Evolutionary conservation across 1,140 invertebrate species (phyloP).

Genomic region (Steinernema khuongi): DNA sequence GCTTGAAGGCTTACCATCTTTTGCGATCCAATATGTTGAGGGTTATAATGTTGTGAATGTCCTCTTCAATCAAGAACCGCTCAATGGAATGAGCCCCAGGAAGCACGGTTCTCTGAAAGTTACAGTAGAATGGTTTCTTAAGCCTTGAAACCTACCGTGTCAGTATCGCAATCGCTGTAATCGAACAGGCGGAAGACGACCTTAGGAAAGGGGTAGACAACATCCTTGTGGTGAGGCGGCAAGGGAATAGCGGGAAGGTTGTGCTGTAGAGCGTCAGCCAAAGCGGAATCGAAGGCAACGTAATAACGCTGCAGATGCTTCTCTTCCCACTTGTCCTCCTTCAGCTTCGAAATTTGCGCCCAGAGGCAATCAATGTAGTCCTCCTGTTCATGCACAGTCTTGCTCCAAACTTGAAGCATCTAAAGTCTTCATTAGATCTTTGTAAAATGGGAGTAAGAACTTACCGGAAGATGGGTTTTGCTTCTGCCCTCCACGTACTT

Average conservation of each 20-base stretch:
- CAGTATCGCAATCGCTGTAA: slow-evolving; percentile 93
- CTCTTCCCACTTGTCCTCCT: slow-evolving; percentile 90
- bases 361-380: slow-evolving; percentile 96
- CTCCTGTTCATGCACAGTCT: slow-evolving; percentile 86
- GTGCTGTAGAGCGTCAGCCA: slow-evolving; percentile 91
- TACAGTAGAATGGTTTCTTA: not conserved
- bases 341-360: slow-evolving; percentile 85
- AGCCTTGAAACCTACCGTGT: slow-evolving; percentile 57
- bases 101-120: slow-evolving; percentile 64
- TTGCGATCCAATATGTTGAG: slow-evolving; percentile 82
- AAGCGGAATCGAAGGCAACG: slow-evolving; percentile 83
- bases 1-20: slow-evolving; percentile 70
- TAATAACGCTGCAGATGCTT: slow-evolving; percentile 92
- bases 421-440: not conserved
- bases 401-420: slow-evolving; percentile 78
- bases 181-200: slow-evolving; percentile 75
- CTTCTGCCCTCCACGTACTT: slow-evolving; percentile 70
- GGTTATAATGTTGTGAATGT: slow-evolving; percentile 85
- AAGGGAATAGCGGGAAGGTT: slow-evolving; percentile 81
- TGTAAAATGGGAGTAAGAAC: not conserved
- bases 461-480: slow-evolving; percentile 45
- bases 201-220: slow-evolving; percentile 66
- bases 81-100: slow-evolving; percentile 95
- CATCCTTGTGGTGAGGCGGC: slow-evolving; percentile 83
- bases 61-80: slow-evolving; percentile 93